Percentiles rank a stretch among this genome's conserved stretches.
Conservation (phyloP, 1,140 invertebrate species). For the Cyphomyrmex costatus region DNA sequence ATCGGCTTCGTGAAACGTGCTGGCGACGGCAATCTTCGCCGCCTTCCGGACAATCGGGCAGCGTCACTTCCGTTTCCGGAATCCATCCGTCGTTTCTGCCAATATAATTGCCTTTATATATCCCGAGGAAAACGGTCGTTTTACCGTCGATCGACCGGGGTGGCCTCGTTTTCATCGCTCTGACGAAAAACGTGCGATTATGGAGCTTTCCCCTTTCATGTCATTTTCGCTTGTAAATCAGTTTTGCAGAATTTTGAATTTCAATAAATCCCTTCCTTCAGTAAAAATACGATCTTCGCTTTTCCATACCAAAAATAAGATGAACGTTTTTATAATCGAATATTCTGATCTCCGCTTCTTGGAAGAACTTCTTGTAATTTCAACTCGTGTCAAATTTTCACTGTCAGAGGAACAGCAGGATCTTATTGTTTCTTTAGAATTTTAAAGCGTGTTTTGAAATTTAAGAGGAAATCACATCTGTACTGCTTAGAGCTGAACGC, state of each 20-base stretch:
- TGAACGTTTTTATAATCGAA: conserved; percentile 9
- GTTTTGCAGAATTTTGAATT: background rate
- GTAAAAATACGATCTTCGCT: background rate
- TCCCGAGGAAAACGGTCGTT: conserved; percentile 45
- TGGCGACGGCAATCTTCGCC: conserved; percentile 62
- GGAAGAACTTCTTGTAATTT: background rate
- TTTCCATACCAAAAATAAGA: background rate
- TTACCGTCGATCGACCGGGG: conserved; percentile 41
- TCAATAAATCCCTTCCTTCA: background rate
- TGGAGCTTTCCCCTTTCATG: background rate
- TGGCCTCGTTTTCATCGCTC: conserved; percentile 23
- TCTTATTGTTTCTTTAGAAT: background rate
- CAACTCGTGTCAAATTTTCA: background rate
- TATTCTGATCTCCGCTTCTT: conserved; percentile 6
- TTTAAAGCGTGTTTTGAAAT: background rate
- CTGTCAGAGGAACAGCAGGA: background rate
- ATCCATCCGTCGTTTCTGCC: conserved; percentile 63
- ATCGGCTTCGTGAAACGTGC: conserved; percentile 47
- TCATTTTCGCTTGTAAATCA: conserved; percentile 19
- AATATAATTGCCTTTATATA: conserved; percentile 66
- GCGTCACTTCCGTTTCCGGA: conserved; percentile 66
- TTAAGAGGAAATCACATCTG: conserved; percentile 19
- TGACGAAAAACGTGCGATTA: conserved; percentile 33
- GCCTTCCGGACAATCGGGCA: conserved; percentile 68
- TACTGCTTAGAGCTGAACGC: background rate